Evolutionary conservation across 2,888 invertebrate species (phyloP), one percentile per base, ranked within the genome.

Genomic region (Melikaiella ostensackeni): DNA sequence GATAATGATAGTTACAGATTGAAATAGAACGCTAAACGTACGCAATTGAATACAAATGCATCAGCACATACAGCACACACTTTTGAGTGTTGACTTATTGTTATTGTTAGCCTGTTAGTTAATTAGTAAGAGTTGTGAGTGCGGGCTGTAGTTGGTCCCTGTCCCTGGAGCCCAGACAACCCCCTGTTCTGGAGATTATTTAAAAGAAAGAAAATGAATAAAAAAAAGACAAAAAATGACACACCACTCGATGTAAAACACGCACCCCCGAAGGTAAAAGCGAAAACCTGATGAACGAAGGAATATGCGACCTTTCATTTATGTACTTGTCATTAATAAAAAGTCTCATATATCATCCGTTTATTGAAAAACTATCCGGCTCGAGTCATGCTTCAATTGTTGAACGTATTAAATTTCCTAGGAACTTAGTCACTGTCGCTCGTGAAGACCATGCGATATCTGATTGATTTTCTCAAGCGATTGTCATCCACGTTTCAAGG

Each of bases 41-140:
- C 84, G 85, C 86, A 81, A 84, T 76, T 84, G 85, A 86, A 86
- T 85, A 85, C 84, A 87, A 84, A 86, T 87, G 88, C 88, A 87
- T 86, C 84, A 85, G 88, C 85, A 87, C 87, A 86, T 85, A 89
- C 85, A 86, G 87, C 88, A 87, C 85, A 87, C 87, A 88, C 85
- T 80, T 84, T 90, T 89, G 89, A 90, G 91, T 89, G 91, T 91
- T 90, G 89, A 91, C 90, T 91, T 89, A 91, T 91, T 91, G 91
- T 91, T 91, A 91, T 91, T 91, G 91, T 91, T 91, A 91, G 91
- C 89, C 90, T 91, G 91, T 91, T 91, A 91, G 91, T 91, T 91
- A 91, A 91, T 91, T 91, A 90, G 90, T 91, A 91, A 91, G 89
- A 90, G 89, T 91, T 91, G 90, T 90, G 91, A 91, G 90, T 90